A percentile compares a stretch with the other conserved stretches of the same genome.
These are phyloP conservation scores for Haplochromis vanheusdeni DNA, from an alignment of 2,113 vertebrate species.

Conservation along the genomic window DNA sequence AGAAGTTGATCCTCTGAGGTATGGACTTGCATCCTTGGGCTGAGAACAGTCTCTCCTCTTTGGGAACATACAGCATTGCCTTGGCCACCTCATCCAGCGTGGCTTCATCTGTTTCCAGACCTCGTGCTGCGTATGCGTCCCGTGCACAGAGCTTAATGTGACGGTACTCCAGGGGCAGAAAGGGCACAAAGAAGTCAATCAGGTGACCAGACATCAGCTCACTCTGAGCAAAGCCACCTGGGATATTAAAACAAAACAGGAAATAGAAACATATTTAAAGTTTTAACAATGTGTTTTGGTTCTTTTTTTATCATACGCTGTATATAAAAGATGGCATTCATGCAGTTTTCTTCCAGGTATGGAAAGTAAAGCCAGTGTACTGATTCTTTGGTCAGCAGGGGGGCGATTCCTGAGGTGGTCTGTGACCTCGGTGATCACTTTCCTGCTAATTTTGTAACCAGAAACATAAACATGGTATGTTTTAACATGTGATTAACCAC, in stretches of 20 bases:
- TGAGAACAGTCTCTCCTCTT: constrained; percentile 87
- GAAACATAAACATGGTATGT: fast-evolving
- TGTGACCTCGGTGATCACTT: not conserved
- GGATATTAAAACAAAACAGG: not conserved
- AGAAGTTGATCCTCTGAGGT: constrained; percentile 87
- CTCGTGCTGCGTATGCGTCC: constrained; percentile 79
- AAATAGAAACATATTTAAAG: not conserved
- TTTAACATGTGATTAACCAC: not conserved
- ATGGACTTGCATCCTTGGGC: constrained; percentile 94
- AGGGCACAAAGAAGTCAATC: constrained; percentile 86
- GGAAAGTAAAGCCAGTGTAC: not conserved
- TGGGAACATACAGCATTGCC: constrained; percentile 87
- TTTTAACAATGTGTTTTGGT: not conserved
- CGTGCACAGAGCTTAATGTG: constrained; percentile 83
- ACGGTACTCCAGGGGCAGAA: constrained; percentile 86
- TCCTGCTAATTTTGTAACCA: not conserved
- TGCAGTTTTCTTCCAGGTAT: not conserved
- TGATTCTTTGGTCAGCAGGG: not conserved
- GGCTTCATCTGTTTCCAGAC: constrained; percentile 72
- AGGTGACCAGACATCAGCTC: constrained; percentile 79
- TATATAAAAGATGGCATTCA: not conserved
- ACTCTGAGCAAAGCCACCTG: constrained; percentile 77
- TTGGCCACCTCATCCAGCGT: constrained; percentile 80
- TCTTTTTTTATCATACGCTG: not conserved
- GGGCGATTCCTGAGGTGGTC: not conserved